These are phyloP conservation scores for Ursus arctos DNA, from an alignment of 2,113 vertebrate genomes.

Conservation along the genomic window DNA sequence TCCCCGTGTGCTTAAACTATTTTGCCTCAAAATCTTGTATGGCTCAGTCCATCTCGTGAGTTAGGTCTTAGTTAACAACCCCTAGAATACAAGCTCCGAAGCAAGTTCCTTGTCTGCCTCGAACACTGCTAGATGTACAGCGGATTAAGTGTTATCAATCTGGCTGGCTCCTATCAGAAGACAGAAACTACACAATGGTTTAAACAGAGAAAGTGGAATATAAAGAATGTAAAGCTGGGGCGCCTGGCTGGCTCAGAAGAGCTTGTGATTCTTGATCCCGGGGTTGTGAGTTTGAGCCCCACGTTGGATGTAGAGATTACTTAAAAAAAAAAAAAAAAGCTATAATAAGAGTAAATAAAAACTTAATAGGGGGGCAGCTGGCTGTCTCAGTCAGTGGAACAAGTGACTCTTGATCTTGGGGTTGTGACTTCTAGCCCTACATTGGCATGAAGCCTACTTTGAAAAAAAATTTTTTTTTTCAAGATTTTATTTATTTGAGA, in stretches of 20 bases:
- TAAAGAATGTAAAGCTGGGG: neutral
- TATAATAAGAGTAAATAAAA: neutral
- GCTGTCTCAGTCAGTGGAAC: neutral
- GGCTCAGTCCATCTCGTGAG: neutral
- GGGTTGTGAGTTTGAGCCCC: neutral
- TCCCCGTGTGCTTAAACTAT: neutral
- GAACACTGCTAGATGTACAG: neutral
- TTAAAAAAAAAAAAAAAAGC: too few relatives aligned
- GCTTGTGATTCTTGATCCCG: neutral
- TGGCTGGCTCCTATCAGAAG: neutral
- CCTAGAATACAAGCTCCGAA: neutral
- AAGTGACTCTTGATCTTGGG: neutral
- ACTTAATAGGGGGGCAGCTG: neutral
- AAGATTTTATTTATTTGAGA: too few relatives aligned
- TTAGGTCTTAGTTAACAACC: neutral
- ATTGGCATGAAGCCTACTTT: neutral
- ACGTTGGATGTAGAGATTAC: neutral
- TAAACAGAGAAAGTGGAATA: neutral
- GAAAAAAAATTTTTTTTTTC: neutral
- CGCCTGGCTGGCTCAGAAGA: neutral
- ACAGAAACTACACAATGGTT: neutral
- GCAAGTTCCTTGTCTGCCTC: neutral
- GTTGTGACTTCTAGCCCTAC: neutral
- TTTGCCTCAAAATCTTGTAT: neutral
- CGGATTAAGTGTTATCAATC: neutral